Conservation (phyloP, 2,797 vertebrate genomes). For the Myiothlypis coronata region DNA sequence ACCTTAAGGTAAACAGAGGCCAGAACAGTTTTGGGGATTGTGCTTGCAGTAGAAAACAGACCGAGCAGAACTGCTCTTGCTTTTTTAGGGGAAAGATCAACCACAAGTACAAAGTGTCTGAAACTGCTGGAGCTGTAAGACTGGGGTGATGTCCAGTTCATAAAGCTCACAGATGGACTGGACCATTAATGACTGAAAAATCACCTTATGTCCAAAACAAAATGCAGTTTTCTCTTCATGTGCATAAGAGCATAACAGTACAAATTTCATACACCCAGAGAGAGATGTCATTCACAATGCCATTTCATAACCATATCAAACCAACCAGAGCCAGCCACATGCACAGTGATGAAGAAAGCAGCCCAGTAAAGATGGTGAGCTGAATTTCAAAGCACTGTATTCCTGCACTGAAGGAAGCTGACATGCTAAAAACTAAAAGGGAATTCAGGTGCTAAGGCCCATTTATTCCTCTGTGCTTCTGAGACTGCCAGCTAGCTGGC, state of each 20-base stretch:
- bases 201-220: background rate
- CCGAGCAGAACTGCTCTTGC: background rate
- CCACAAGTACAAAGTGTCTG: background rate
- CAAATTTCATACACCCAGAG: background rate
- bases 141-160: background rate
- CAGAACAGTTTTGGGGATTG: background rate
- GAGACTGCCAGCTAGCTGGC: background rate
- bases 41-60: background rate
- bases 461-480: background rate
- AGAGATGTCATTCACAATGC: background rate
- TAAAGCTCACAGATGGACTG: background rate
- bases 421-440: background rate
- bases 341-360: background rate
- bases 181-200: background rate
- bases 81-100: background rate
- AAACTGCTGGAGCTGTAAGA: background rate
- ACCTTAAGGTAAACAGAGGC: background rate
- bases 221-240: background rate
- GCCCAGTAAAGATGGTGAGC: background rate
- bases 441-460: background rate
- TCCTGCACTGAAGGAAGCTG: background rate
- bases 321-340: background rate
- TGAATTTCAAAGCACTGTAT: background rate
- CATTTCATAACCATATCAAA: background rate
- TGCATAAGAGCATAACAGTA: fast-evolving